These are phyloP conservation scores for Sebastes hubbsi DNA, from an alignment of 2,797 vertebrate genomes.

Conservation along the genomic window DNA sequence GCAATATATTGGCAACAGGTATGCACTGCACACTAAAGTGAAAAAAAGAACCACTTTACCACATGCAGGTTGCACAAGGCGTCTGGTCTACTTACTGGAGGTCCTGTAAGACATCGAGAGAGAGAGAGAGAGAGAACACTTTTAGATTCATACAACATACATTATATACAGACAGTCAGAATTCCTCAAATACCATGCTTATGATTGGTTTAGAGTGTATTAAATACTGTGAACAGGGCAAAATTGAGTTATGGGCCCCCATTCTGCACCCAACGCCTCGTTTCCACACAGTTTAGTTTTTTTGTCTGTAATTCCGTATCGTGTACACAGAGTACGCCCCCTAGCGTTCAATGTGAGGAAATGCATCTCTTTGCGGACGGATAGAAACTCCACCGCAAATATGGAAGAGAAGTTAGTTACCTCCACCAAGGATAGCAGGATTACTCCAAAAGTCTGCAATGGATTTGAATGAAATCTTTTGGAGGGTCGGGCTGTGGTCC, in stretches of 20 bases:
- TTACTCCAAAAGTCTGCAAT: too few relatives aligned
- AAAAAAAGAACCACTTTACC: conserved; percentile 76
- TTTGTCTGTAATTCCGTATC: not conserved
- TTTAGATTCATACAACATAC: conserved; percentile 22
- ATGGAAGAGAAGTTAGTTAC: not conserved
- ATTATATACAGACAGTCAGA: not conserved
- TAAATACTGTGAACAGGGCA: not conserved
- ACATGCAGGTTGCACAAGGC: conserved; percentile 67
- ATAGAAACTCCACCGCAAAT: not conserved
- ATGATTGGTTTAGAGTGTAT: not conserved
- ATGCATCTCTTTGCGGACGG: not conserved
- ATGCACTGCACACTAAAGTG: conserved; percentile 34
- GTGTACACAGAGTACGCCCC: not conserved
- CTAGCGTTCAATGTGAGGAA: not conserved
- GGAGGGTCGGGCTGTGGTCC: too few relatives aligned
- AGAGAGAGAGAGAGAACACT: conserved; percentile 18
- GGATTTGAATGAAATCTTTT: too few relatives aligned
- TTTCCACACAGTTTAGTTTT: not conserved
- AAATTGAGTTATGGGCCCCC: not conserved
- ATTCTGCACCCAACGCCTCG: not conserved
- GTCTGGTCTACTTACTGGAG: conserved; percentile 84
- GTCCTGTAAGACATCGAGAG: conserved; percentile 78
- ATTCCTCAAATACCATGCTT: not conserved
- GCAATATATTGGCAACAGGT: not conserved
- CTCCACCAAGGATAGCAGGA: too few relatives aligned